Base-by-base conservation (phyloP, 2,113 vertebrate genomes). In the Malurus cyaneus region DNA sequence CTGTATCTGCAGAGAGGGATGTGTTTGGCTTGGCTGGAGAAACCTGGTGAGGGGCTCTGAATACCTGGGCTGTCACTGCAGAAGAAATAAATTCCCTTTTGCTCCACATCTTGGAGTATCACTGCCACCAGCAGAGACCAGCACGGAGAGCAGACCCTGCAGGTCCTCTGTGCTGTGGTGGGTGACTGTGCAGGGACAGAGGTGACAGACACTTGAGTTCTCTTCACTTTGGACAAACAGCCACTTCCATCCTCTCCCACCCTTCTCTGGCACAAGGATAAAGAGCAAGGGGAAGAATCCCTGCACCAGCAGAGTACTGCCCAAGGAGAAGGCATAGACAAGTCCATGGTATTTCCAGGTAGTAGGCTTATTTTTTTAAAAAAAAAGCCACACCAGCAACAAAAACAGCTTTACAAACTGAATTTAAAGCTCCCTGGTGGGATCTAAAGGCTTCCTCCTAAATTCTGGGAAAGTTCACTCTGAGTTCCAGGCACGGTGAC, bases 401-500 rank as follows among this genome's bases (percentile, higher is more conserved):
- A 81, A 34, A 87, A 82, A 54, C 31, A 77, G 17, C 24, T 74
- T 87, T 52, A 62, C 26, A 59, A 26, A 57, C 50, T 57, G 34
- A 80, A 83, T 39, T 73, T 70, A 86, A 59, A 50, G 8, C 5
- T 90, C 56, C 50, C 50, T 82, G 52, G 69, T 86, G 60, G 93
- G 79, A 90, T 77, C 85, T 80, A 77, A 92, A 70, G 32, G 32
- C 25, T 95, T 88, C 59, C 41, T 90, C 41, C n/a, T 69, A 86
- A 86, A 86, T 94, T 93, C 88, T 95, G 88, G 82, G 93, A 78
- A 95, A 95, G 83, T 81, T 95, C 36, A 47, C 39, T 86, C 52
- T 42, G 57, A 84, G 60, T 90, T 74, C 69, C 88, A 93, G 61
- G 65, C 53, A 46, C 1, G 0, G 56, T 80, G 72, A 92, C 82